phyloP scores from a whole-genome alignment of 2,888 invertebrate genomes.

The Pyralis farinalis region DNA sequence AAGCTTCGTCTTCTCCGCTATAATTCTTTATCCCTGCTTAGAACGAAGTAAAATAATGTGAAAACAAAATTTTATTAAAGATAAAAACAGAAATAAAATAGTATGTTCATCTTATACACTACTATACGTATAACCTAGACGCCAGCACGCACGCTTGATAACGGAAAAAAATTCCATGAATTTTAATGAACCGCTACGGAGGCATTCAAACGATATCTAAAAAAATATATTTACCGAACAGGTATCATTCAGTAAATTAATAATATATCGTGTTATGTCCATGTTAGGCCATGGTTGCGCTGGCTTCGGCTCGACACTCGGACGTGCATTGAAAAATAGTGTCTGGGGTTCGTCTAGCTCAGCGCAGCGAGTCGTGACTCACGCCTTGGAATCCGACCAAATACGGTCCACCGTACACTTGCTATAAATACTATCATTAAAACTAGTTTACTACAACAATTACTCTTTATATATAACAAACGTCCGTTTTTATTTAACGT shows the following conservation, averaged over 20 bases:
- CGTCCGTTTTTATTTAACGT: not conserved
- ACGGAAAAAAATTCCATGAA: slow-evolving; percentile 22
- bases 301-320: no score
- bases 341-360: slow-evolving; percentile 10
- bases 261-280: slow-evolving; percentile 9
- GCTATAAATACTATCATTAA: not conserved
- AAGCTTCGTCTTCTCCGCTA: no score
- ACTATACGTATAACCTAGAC: not conserved
- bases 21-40: no score
- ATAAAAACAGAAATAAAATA: not conserved
- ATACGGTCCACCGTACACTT: slow-evolving; percentile 3
- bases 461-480: not conserved
- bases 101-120: slow-evolving; percentile 17
- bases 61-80: no score
- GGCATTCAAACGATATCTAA: not conserved
- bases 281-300: no score
- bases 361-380: slow-evolving; percentile 4
- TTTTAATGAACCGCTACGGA: slow-evolving; percentile 10
- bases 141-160: slow-evolving; percentile 9
- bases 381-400: slow-evolving; percentile 7
- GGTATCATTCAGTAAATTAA: slow-evolving; percentile 1
- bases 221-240: not conserved
- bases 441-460: not conserved
- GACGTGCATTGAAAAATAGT: slow-evolving; percentile 1
- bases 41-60: no score